phyloP scores from a whole-genome alignment of 2,888 invertebrate species.

The Chrysolina oricalcia region DNA sequence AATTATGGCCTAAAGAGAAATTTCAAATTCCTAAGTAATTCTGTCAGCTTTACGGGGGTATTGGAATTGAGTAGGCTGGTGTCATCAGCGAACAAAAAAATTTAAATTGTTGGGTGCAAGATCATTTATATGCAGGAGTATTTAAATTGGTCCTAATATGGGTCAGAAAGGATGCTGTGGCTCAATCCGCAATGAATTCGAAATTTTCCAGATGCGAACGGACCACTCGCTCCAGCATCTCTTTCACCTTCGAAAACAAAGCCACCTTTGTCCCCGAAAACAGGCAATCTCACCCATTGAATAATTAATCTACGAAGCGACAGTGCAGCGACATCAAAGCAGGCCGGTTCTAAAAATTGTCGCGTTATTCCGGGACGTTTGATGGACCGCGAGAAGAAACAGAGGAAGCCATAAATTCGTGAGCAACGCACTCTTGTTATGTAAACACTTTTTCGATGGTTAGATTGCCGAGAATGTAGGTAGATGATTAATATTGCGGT shows the following conservation, averaged over 20 bases:
- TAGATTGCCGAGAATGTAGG: conserved; percentile 25
- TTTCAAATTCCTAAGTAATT: no score
- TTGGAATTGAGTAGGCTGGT: no score
- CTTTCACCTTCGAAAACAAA: neutral
- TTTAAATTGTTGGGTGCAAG: no score
- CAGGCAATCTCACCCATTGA: conserved; percentile 6
- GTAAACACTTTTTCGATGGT: conserved; percentile 25
- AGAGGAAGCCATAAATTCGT: conserved; percentile 18
- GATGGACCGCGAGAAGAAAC: conserved; percentile 26
- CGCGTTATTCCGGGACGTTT: conserved; percentile 25
- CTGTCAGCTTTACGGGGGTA: no score
- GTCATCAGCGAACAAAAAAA: no score
- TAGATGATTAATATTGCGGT: conserved; percentile 23
- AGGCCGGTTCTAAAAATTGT: conserved; percentile 32
- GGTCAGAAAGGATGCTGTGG: no score
- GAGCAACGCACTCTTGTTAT: conserved; percentile 16
- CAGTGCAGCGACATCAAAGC: conserved; percentile 29
- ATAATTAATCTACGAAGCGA: conserved; percentile 8
- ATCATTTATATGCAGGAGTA: no score
- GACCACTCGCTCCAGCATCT: neutral
- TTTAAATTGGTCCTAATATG: no score
- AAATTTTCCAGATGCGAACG: no score
- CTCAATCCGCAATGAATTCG: no score
- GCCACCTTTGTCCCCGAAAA: neutral
- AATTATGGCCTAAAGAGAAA: no score